Base-by-base conservation (phyloP, 2,797 vertebrate genomes). In the Scleropages formosus region DNA sequence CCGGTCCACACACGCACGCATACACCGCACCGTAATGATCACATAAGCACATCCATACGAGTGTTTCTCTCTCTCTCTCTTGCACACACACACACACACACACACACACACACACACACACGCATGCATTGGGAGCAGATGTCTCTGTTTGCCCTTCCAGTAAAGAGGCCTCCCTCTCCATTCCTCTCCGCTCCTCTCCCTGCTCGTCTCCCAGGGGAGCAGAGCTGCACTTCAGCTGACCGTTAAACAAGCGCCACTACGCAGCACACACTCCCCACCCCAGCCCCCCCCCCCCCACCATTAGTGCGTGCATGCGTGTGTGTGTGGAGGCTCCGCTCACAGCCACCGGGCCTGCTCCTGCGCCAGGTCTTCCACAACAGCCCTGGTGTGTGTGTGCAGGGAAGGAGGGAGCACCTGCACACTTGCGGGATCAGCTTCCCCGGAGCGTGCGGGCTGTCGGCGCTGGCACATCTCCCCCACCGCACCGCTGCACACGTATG, bases 391-490 rank as follows among this genome's bases (percentile, higher is more conserved):
- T 26, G 44, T 16, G 16, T 31, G 62, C 26, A 15, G 39, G 64
- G 22, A 44, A 18, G 8, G 46, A 12, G n/a, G 53, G 47, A 53
- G 24, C 31, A 39, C 31, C 31, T 39, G 31, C 31, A 39, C 31
- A 39, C 31, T 39, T 39, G 31, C 39, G 31, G 31, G 31, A 39
- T 39, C 31, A 39, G 31, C 31, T 39, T 39, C 46, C 49, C 46
- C 67, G 24, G 22, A 15, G 67, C 90, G 89, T 86, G 88, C 86
- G 87, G 85, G 86, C 90, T 92, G 91, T 92, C 91, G 92, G 89
- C 87, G 77, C 88, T 85, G 87, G 91, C 90, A 91, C 91, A 90
- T 93, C 91, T 92, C 90, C 92, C 88, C 90, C 88, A 88, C 85
- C 91, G 90, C 91, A 86, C 88, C 83, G 85, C 91, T 90, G 89